Conservation (phyloP, 2,888 invertebrate species). For the Cheilosia soror region DNA sequence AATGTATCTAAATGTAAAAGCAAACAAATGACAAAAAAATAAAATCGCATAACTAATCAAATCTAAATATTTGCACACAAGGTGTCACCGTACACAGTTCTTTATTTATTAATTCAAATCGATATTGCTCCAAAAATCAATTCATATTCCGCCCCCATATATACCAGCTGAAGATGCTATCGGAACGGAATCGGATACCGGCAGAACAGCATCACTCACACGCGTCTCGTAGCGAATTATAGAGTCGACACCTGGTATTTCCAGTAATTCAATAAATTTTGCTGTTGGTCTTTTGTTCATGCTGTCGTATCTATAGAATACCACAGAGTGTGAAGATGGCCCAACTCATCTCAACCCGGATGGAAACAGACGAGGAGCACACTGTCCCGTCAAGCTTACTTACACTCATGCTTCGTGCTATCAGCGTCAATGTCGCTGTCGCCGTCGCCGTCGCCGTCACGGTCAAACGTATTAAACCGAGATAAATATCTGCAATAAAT, state of each 20-base stretch:
- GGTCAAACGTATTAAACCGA: constrained; percentile 70
- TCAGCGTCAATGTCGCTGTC: constrained; percentile 5
- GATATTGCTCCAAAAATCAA: constrained; percentile 57
- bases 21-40: not conserved
- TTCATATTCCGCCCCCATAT: constrained; percentile 66
- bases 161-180: constrained; percentile 48
- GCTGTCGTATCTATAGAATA: not conserved
- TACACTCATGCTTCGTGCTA: constrained; percentile 19
- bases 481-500: constrained; percentile 74
- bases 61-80: constrained; percentile 58
- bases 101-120: constrained; percentile 66
- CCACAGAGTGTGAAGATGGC: constrained; percentile 27
- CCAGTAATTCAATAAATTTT: constrained; percentile 69
- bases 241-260: constrained; percentile 73
- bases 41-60: constrained; percentile 40
- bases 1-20: constrained; percentile 31
- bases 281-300: constrained; percentile 54
- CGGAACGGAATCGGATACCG: constrained; percentile 8
- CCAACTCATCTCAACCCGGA: constrained; percentile 63
- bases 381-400: constrained; percentile 45
- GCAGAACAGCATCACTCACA: constrained; percentile 1
- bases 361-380: constrained; percentile 52
- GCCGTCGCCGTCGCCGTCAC: constrained; percentile 61
- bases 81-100: constrained; percentile 42
- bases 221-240: not conserved